Percentiles rank a stretch among this genome's conserved stretches.
Conservation (phyloP, 2,797 vertebrate genomes). For the Valencia hispanica region DNA sequence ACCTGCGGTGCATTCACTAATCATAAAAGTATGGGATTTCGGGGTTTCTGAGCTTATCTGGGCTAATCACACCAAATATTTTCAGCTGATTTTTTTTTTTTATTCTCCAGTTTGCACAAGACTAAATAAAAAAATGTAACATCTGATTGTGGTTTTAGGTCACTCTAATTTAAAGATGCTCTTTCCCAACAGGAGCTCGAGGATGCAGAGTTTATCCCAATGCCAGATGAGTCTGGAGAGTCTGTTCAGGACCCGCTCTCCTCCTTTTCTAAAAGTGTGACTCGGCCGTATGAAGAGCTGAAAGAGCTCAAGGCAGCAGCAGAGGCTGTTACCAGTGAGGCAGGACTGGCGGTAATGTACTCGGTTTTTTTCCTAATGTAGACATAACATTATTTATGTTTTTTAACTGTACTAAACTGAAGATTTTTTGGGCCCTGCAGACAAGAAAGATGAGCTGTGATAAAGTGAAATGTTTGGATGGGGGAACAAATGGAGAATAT, state of each 20-base stretch:
- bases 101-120: not conserved
- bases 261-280: slow-evolving; percentile 85
- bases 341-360: slow-evolving; percentile 72
- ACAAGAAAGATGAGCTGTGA: slow-evolving; percentile 77
- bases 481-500: slow-evolving; percentile 66
- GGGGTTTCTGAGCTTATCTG: not conserved
- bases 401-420: not conserved
- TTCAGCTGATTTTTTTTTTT: not conserved
- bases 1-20: not conserved
- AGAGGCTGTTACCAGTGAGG: slow-evolving; percentile 72
- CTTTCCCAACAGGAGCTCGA: slow-evolving; percentile 88
- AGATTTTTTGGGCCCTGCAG: slow-evolving; percentile 55
- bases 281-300: slow-evolving; percentile 90
- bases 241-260: slow-evolving; percentile 79
- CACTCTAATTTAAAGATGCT: slow-evolving; percentile 20
- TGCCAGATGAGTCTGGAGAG: slow-evolving; percentile 81
- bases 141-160: not conserved
- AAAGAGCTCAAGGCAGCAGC: slow-evolving; percentile 88
- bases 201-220: slow-evolving; percentile 96
- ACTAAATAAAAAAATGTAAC: not conserved
- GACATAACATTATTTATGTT: not conserved
- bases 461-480: slow-evolving; percentile 65
- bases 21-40: not conserved
- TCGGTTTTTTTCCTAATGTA: not conserved
- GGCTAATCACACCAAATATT: not conserved